A percentile compares a stretch with the other conserved stretches of the same genome.
Conservation (phyloP, 2,888 invertebrate genomes). For the Sinhomidia bicolor region DNA sequence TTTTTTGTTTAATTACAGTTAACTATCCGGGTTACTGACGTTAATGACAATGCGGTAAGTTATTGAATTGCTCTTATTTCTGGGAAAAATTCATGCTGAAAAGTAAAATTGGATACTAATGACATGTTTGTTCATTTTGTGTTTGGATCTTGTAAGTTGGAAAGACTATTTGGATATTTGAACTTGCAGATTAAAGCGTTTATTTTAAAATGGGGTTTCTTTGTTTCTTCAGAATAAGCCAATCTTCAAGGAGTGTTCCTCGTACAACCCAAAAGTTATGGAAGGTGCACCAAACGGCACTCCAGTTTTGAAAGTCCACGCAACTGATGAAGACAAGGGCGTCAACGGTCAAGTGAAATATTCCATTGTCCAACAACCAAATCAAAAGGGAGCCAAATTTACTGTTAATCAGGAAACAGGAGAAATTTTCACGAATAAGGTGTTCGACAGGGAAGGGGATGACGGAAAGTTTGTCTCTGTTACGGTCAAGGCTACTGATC, state of each 20-base stretch:
- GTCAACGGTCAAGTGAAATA: slow-evolving; percentile 97
- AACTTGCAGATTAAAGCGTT: too few relatives aligned
- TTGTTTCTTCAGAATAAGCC: slow-evolving; percentile 89
- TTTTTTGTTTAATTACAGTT: slow-evolving; percentile 85
- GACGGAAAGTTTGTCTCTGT: slow-evolving; percentile 98
- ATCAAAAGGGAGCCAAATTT: slow-evolving; percentile 97
- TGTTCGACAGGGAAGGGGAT: slow-evolving; percentile 97
- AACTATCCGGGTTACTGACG: slow-evolving; percentile 96
- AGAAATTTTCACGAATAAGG: slow-evolving; percentile 95
- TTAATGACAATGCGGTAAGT: slow-evolving; percentile 87
- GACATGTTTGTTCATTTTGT: background rate
- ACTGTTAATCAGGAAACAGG: slow-evolving; percentile 98
- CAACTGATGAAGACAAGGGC: slow-evolving; percentile 97
- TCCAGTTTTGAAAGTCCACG: slow-evolving; percentile 95
- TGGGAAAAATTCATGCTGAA: slow-evolving; percentile 19
- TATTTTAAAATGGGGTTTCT: background rate
- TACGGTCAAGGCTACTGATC: slow-evolving; percentile 98
- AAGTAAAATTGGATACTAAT: background rate
- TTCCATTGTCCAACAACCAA: slow-evolving; percentile 97
- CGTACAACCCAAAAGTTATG: slow-evolving; percentile 96
- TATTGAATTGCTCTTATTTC: background rate
- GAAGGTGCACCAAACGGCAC: slow-evolving; percentile 97
- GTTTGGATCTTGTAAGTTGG: background rate
- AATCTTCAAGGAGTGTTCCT: slow-evolving; percentile 95
- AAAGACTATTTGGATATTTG: too few relatives aligned